phyloP scores from a whole-genome alignment of 2,888 invertebrate genomes.

The Tenthredo notha region DNA sequence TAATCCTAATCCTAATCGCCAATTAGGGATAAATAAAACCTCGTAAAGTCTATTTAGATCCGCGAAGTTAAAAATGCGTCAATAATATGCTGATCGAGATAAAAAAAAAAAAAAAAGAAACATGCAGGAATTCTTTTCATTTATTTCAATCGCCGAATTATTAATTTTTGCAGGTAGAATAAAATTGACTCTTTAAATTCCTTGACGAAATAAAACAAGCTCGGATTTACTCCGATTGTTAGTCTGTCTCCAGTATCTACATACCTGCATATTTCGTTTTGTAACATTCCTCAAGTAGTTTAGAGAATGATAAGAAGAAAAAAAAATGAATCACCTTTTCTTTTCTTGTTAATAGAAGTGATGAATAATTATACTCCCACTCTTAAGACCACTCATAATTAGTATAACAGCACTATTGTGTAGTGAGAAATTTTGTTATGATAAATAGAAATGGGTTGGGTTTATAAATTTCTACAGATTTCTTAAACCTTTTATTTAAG shows the following conservation, averaged over 20 bases:
- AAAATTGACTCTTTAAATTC: not conserved
- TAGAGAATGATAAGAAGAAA: not conserved
- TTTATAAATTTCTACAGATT: not conserved
- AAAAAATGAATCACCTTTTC: constrained; percentile 43
- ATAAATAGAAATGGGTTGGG: not conserved
- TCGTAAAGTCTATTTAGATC: not conserved
- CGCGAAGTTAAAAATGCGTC: not conserved
- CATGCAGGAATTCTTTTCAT: not conserved
- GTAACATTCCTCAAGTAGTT: constrained; percentile 4
- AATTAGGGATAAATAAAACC: not conserved
- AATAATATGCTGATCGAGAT: too few species aligned
- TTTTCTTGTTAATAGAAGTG: not conserved
- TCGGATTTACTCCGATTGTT: not conserved
- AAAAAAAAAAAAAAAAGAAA: not conserved
- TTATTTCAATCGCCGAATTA: not conserved
- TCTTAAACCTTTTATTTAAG: not conserved
- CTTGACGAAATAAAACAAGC: not conserved
- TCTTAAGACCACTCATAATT: not conserved
- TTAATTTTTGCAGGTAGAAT: not conserved
- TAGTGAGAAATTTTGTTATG: not conserved
- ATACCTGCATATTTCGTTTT: not conserved
- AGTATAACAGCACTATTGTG: not conserved
- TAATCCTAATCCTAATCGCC: not conserved
- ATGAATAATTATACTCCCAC: constrained; percentile 33
- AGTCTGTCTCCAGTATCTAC: not conserved